These are phyloP conservation scores for Invenusta paracnida DNA, from an alignment of 2,888 invertebrate genomes.

Conservation along the genomic window DNA sequence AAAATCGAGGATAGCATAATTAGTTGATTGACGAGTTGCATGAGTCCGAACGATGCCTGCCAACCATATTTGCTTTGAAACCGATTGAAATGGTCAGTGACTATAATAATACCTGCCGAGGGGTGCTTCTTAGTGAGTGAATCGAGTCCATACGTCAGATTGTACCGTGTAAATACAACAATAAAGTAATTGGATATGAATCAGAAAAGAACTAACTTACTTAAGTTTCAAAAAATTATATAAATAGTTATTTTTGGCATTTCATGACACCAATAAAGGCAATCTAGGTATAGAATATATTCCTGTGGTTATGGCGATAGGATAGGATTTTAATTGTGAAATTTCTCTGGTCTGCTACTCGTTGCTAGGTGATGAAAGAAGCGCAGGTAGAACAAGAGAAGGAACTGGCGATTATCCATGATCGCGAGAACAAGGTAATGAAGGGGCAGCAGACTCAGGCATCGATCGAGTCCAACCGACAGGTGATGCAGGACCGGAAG, in stretches of 20 bases:
- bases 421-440: conserved; percentile 87
- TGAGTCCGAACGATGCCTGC: conserved; percentile 19
- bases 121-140: background rate
- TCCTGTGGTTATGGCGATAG: too few relatives aligned
- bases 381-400: conserved; percentile 41
- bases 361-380: conserved; percentile 40
- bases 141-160: too few relatives aligned
- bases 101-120: too few relatives aligned
- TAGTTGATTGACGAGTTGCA: conserved; percentile 1
- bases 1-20: conserved; percentile 14
- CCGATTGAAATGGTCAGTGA: conserved; percentile 17
- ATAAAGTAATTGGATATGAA: too few relatives aligned
- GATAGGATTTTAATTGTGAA: too few relatives aligned
- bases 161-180: too few relatives aligned
- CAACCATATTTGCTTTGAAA: conserved; percentile 7
- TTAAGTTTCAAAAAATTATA: too few relatives aligned
- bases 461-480: conserved; percentile 91
- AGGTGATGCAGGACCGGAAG: conserved; percentile 89
- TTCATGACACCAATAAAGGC: too few relatives aligned
- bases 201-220: too few relatives aligned
- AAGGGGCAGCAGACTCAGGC: conserved; percentile 87
- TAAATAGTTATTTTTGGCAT: too few relatives aligned
- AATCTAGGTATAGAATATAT: too few relatives aligned
- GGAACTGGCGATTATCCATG: conserved; percentile 35
- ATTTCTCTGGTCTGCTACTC: too few relatives aligned